These are phyloP conservation scores for Bufo bufo DNA, from an alignment of 2,113 vertebrate genomes.

Conservation along the genomic window DNA sequence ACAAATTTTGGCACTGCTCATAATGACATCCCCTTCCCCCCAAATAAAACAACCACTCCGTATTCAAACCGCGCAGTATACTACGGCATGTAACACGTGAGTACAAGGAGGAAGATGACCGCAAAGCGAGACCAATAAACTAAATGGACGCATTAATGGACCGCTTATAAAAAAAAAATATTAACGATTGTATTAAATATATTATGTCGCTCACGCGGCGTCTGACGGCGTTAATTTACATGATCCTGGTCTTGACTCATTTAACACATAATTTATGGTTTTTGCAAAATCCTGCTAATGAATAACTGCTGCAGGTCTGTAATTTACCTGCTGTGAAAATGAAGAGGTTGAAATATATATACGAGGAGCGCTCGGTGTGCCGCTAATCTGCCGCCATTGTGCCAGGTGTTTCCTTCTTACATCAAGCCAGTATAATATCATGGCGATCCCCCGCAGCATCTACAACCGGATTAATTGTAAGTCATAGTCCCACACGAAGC, in stretches of 20 bases:
- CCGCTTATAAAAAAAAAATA: neutral
- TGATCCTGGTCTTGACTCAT: neutral
- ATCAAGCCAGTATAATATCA: neutral
- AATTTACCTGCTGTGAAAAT: slow-evolving; percentile 45
- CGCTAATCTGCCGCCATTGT: slow-evolving; percentile 18
- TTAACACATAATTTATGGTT: slow-evolving; percentile 11
- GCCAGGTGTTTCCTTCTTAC: slow-evolving; percentile 1
- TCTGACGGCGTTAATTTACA: neutral
- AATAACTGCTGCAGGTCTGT: neutral
- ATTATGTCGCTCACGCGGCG: neutral
- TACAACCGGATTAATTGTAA: slow-evolving; percentile 11
- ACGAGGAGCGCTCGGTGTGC: neutral
- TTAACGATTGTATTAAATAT: neutral
- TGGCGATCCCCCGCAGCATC: neutral
- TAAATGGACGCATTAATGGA: neutral
- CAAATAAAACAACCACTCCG: neutral
- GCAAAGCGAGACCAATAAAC: neutral
- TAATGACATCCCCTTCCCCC: too few species aligned
- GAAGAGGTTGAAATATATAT: slow-evolving; percentile 16
- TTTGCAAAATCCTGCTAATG: slow-evolving; percentile 12
- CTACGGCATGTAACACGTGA: neutral
- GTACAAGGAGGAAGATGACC: neutral
- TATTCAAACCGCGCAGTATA: neutral
- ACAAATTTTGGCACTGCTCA: too few species aligned
- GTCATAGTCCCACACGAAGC: neutral